Conservation (phyloP, 2,888 invertebrate genomes). For the Amphipyra berbera region DNA sequence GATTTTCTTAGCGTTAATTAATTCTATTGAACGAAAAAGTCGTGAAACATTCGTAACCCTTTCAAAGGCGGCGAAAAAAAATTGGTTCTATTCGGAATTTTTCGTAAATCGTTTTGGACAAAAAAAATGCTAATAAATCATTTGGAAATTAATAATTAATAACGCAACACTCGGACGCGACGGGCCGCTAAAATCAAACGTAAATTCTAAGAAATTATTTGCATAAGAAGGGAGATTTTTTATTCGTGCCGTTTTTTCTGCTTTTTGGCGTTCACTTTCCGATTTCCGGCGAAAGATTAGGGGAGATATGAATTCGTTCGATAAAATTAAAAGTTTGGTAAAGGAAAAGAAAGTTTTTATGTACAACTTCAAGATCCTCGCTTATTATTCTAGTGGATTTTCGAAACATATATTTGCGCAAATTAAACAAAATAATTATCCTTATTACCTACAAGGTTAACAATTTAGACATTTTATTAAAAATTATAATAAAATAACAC, state of each 20-base stretch:
- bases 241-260: conserved; percentile 62
- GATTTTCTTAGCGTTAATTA: conserved; percentile 74
- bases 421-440: no score
- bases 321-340: conserved; percentile 1
- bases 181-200: conserved; percentile 81
- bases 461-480: no score
- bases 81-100: conserved; percentile 57
- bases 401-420: no score
- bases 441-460: no score
- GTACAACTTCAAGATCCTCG: neutral
- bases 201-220: conserved; percentile 80
- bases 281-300: conserved; percentile 65
- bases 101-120: conserved; percentile 71
- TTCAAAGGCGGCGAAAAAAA: conserved; percentile 74
- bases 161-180: conserved; percentile 74
- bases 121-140: conserved; percentile 84
- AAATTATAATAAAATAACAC: no score
- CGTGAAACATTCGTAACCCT: conserved; percentile 71
- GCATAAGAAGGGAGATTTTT: conserved; percentile 83
- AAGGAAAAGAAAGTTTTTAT: neutral
- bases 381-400: no score
- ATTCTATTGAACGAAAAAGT: conserved; percentile 77
- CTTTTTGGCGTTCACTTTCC: conserved; percentile 72
- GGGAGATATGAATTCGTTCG: conserved; percentile 58
- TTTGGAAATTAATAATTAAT: conserved; percentile 88